These are phyloP conservation scores for Dromas ardeola DNA, from an alignment of 2,113 vertebrate genomes.

Conservation along the genomic window DNA sequence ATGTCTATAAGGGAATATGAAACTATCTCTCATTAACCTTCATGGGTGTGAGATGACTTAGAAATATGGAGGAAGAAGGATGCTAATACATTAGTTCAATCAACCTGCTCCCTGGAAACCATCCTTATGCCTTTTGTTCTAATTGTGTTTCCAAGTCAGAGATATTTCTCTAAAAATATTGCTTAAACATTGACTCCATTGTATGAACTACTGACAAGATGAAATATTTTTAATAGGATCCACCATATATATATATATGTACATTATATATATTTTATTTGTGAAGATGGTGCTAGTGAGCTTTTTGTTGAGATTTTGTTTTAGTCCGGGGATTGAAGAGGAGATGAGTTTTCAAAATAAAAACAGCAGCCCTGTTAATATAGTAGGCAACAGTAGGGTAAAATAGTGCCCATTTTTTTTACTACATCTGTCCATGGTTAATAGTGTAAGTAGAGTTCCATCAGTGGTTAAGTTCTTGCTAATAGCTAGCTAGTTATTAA, in stretches of 20 bases:
- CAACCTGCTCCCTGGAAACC: background rate
- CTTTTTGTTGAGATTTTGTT: background rate
- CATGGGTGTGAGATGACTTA: background rate
- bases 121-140: background rate
- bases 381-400: background rate
- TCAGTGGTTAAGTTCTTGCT: background rate
- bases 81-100: background rate
- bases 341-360: background rate
- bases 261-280: background rate
- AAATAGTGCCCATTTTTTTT: background rate
- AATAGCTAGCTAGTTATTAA: constrained; percentile 14
- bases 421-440: background rate
- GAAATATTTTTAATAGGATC: background rate
- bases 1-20: background rate
- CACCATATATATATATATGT: background rate
- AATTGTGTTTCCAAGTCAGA: background rate
- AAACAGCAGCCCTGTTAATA: background rate
- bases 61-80: background rate
- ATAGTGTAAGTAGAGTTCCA: background rate
- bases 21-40: background rate
- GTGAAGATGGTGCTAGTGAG: background rate
- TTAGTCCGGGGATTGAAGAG: background rate
- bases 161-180: background rate
- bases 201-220: background rate
- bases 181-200: background rate